Base-by-base conservation (phyloP, 2,797 vertebrate species). In the Borostomias antarcticus region DNA sequence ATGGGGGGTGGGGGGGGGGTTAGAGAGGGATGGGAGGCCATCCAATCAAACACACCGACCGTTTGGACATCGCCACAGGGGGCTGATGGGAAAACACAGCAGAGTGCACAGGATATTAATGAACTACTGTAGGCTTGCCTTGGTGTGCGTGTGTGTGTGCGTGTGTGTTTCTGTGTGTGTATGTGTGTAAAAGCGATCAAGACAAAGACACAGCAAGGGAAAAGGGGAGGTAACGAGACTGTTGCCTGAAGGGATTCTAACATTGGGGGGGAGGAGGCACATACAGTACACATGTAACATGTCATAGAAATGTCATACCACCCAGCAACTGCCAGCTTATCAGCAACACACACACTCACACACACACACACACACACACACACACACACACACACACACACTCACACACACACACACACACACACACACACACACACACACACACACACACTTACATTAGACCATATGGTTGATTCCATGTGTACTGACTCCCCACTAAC, bases 31-130 rank as follows among this genome's bases (percentile, higher is more conserved):
- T 29, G 62, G 53, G 35, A 30, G 80, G 80, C 79, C 59, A 30
- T 70, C 69, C 76, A 76, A 78, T 85, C 84, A 85, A 62, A 74
- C 73, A 73, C 82, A 81, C 74, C 80, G 58, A 76, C 64, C 72
- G 83, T 87, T 83, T 81, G 83, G 88, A 83, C 76, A 47, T 73
- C 82, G 54, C 82, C 40, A 30, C 70, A 50, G 72, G 85, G 77
- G 84, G 79, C 60, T 81, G 77, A 88, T 84, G 78, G 77, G 77
- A 78, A 85, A 85, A 82, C 79, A 60, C 84, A 80, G 82, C 75
- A 66, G 74, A 80, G 50, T 48, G 70, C 56, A 9, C 47, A 43
- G 45, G 58, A 80, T 85, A 76, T 82, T 81, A 82, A 85, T 79
- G 78, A 82, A 72, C 64, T 47, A n/a, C n/a, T n/a, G n/a, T n/a